These are phyloP conservation scores for Cosmia trapezina DNA, from an alignment of 2,888 invertebrate genomes.

Conservation along the genomic window DNA sequence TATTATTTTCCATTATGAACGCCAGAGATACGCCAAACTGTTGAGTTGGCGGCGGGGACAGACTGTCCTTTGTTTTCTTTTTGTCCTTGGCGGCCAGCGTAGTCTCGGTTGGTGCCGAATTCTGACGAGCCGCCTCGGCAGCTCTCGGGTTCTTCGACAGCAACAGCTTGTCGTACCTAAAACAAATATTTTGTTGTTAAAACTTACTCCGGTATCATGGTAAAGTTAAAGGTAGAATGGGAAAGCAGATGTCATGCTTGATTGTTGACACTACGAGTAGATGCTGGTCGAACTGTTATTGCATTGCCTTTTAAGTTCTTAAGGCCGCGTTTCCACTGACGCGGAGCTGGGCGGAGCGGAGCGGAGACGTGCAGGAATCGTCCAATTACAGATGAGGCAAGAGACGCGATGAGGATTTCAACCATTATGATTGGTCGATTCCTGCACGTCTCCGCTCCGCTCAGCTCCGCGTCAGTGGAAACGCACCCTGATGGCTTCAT, in stretches of 20 bases:
- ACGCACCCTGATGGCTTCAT: not conserved
- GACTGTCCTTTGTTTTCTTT: conserved; percentile 61
- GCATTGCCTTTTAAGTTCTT: not conserved
- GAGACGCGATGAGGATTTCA: too few species aligned
- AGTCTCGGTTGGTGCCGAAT: conserved; percentile 49
- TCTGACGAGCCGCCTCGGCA: conserved; percentile 75
- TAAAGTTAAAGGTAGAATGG: not conserved
- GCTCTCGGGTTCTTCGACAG: conserved; percentile 90
- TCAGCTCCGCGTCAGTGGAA: too few species aligned
- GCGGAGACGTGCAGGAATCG: too few species aligned
- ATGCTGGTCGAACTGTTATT: not conserved
- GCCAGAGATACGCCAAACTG: conserved; percentile 98
- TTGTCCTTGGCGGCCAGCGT: conserved; percentile 54
- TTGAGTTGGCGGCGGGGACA: conserved; percentile 92
- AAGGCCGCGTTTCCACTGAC: too few species aligned
- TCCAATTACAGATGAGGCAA: too few species aligned
- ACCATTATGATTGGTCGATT: too few species aligned
- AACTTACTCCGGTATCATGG: not conserved
- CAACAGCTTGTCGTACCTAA: conserved; percentile 94
- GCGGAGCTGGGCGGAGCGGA: too few species aligned
- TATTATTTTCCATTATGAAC: conserved; percentile 97
- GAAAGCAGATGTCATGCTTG: not conserved
- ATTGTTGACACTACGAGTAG: not conserved
- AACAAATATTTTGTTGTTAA: conserved; percentile 14
- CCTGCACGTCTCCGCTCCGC: too few species aligned